Conservation (phyloP, 1,140 invertebrate species). For the Tetramorium parvispinum region DNA sequence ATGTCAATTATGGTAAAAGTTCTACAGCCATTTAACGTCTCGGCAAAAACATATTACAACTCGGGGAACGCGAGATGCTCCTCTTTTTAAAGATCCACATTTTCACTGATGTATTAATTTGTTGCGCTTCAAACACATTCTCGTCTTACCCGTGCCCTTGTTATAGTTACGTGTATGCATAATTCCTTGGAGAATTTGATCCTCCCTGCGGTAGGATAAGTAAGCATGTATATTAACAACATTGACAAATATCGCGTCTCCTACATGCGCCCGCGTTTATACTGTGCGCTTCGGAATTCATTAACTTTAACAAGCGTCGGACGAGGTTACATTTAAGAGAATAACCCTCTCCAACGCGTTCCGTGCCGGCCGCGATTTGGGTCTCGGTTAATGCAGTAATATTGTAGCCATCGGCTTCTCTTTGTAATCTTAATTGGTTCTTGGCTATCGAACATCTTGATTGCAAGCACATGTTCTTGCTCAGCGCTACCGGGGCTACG, state of each 20-base stretch:
- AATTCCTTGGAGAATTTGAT: constrained; percentile 20
- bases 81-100: too few species aligned
- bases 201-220: constrained; percentile 15
- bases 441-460: constrained; percentile 64
- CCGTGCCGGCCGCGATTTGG: constrained; percentile 58
- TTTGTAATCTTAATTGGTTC: constrained; percentile 74
- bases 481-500: constrained; percentile 43
- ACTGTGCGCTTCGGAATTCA: constrained; percentile 23
- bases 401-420: constrained; percentile 60
- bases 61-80: neutral
- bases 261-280: neutral
- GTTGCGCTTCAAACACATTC: neutral
- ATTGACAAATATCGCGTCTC: constrained; percentile 43
- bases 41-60: neutral
- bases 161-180: constrained; percentile 6
- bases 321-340: constrained; percentile 70
- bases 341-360: constrained; percentile 49
- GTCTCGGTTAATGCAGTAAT: constrained; percentile 56
- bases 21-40: neutral
- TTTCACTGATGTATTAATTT: neutral
- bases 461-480: constrained; percentile 58
- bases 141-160: neutral
- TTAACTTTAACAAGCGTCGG: constrained; percentile 65
- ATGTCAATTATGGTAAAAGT: neutral
- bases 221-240: constrained; percentile 37